Evolutionary conservation across 2,797 vertebrate species (phyloP), one percentile per base, ranked within the genome.

Genomic region (Sebastes glaucus): DNA sequence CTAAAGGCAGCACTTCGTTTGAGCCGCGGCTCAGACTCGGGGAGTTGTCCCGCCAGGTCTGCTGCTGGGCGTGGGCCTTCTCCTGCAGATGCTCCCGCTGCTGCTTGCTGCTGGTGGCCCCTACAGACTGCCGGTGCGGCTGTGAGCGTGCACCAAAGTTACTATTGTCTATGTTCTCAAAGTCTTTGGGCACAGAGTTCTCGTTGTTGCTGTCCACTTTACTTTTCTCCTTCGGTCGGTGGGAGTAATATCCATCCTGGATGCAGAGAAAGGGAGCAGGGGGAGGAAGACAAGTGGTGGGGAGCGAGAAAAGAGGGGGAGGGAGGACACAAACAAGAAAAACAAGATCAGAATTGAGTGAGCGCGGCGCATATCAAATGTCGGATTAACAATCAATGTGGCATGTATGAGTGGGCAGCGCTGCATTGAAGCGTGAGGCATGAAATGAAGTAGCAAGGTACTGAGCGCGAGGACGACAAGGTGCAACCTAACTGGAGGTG

Each of bases 171-270:
- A 99, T 96, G 55, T 97, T 99, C 91, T 99, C 98, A 88, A 99
- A 99, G 92, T 99, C 99, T 94, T 98, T 99, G 71, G 98, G 99
- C 62, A 99, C 99, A 0, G 99, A 99, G 89, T 99, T 99, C 90
- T 99, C 99, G 0, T 99, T 99, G 96, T 99, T 99, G 96, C 98
- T 99, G 96, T 99, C 99, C 0, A 98, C 98, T 33, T 96, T 93
- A 8, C 87, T 96, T 97, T 99, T 99, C 95, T 99, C 98, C 85
- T 99, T 99, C 0, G 98, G 98, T n/a, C 97, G 97, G 88, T 99
- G 98, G 70, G 97, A 99, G 93, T 98, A 96, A 92, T 97, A 98
- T 80, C 96, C 97, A 4, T 98, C 98, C 98, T 99, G 94, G 1
- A 94, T 32, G 59, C 61, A 65, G 61, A 71, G 42, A 69, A 55